Evolutionary conservation across 2,797 vertebrate genomes (phyloP).

Genomic region (Rhinatrema bivittatum): DNA sequence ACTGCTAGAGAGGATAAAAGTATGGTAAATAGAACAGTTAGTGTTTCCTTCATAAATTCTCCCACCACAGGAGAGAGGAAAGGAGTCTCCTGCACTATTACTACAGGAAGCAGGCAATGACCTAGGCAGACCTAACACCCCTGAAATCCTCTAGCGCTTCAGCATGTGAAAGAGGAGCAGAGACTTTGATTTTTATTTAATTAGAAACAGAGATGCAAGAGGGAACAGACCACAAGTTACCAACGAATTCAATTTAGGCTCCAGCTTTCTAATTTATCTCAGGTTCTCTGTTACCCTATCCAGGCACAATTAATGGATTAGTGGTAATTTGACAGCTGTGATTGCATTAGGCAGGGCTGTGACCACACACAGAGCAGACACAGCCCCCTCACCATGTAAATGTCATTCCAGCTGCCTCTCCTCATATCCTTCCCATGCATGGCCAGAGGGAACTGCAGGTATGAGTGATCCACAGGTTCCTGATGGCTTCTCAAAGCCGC

Average conservation of each 20-base stretch:
- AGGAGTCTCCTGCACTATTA: background rate
- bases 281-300: conserved; percentile 32
- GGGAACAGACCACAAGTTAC: conserved; percentile 19
- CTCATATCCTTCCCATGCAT: conserved; percentile 49
- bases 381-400: conserved; percentile 49
- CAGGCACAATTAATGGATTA: conserved; percentile 43
- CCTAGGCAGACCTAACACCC: conserved; percentile 1
- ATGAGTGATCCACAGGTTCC: accelerated
- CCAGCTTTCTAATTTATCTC: conserved; percentile 31
- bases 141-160: background rate
- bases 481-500: accelerated
- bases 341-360: conserved; percentile 50
- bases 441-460: conserved; percentile 36
- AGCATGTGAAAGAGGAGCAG: conserved; percentile 9
- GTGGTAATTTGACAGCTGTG: conserved; percentile 55
- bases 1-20: no score
- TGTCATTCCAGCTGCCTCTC: conserved; percentile 53
- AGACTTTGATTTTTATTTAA: conserved; percentile 12
- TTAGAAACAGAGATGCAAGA: conserved; percentile 21
- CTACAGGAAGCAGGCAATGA: background rate
- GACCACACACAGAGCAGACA: conserved; percentile 39
- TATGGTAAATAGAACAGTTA: no score
- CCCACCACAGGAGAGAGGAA: no score
- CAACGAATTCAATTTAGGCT: conserved; percentile 37
- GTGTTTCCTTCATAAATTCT: no score